Conservation (phyloP, 1,140 invertebrate genomes). For the Heliconius hermathena region DNA sequence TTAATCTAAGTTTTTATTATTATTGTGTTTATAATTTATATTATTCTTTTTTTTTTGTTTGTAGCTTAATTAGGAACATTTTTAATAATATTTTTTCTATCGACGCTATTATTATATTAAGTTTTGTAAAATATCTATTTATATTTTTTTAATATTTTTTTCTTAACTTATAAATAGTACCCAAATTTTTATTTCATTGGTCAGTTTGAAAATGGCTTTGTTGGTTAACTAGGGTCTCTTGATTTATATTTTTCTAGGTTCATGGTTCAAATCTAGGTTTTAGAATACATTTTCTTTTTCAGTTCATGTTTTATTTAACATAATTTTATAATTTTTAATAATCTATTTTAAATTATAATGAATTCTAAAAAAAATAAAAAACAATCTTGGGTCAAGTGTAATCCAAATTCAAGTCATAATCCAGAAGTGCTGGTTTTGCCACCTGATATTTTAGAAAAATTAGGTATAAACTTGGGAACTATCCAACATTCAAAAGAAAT, state of each 20-base stretch:
- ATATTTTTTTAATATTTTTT: constrained; percentile 42
- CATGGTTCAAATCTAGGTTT: constrained; percentile 43
- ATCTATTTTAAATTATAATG: constrained; percentile 32
- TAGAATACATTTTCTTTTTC: constrained; percentile 21
- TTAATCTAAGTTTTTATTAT: constrained; percentile 10
- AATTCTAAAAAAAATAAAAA: constrained; percentile 47
- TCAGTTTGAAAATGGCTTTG: constrained; percentile 20
- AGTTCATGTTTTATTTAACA: constrained; percentile 20
- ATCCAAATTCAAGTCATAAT: constrained; percentile 44
- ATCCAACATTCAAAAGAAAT: constrained; percentile 29
- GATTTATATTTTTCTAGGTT: constrained; percentile 17
- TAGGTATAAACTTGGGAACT: constrained; percentile 69
- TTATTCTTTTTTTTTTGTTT: background rate
- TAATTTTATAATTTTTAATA: constrained; percentile 12
- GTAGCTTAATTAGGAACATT: no score
- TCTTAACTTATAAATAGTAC: constrained; percentile 34
- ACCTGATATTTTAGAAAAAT: constrained; percentile 71
- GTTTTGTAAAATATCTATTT: background rate
- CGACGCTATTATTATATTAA: background rate
- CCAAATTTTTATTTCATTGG: constrained; percentile 23
- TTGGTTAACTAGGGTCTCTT: background rate
- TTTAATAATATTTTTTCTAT: no score
- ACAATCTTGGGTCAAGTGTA: constrained; percentile 32
- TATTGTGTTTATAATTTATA: background rate
- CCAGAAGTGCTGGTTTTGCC: constrained; percentile 71